Percentiles rank a stretch among this genome's conserved stretches.
Conservation (phyloP, 2,888 invertebrate species). For the Eledona agricola region DNA sequence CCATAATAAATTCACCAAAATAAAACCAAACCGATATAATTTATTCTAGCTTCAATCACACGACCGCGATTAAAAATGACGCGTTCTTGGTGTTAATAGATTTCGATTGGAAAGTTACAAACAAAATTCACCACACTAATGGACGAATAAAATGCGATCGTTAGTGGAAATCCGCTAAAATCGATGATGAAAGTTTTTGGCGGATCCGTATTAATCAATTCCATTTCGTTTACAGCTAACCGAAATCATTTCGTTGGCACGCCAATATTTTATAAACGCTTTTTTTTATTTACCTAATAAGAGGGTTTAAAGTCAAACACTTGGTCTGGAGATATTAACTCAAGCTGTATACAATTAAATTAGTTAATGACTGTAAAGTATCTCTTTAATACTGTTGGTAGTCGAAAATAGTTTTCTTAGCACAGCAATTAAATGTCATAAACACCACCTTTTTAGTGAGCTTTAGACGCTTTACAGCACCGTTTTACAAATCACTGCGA, state of each 20-base stretch:
- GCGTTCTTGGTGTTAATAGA: conserved; percentile 1
- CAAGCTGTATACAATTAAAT: conserved; percentile 37
- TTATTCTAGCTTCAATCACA: neutral
- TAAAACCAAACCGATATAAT: conserved; percentile 22
- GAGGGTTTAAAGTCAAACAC: conserved; percentile 19
- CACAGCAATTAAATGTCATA: conserved; percentile 39
- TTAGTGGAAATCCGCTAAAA: conserved; percentile 19
- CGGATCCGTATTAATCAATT: conserved; percentile 1
- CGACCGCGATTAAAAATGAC: conserved; percentile 1
- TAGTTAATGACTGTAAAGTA: conserved; percentile 39
- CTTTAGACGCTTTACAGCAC: conserved; percentile 13
- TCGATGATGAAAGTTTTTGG: conserved; percentile 5
- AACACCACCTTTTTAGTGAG: conserved; percentile 32
- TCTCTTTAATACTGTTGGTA: conserved; percentile 35
- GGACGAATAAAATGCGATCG: too few species aligned
- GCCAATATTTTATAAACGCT: conserved; percentile 1
- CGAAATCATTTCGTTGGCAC: neutral
- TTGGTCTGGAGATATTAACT: conserved; percentile 32
- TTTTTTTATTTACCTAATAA: conserved; percentile 15
- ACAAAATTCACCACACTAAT: conserved; percentile 5
- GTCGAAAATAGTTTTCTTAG: conserved; percentile 40
- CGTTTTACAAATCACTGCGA: conserved; percentile 12
- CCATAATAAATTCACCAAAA: conserved; percentile 36
- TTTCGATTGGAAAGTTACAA: conserved; percentile 6
- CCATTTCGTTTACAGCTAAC: conserved; percentile 4